A percentile compares a stretch with the other conserved stretches of the same genome.
phyloP scores from a whole-genome alignment of 2,113 vertebrate species.

The Syngnathus typhle region DNA sequence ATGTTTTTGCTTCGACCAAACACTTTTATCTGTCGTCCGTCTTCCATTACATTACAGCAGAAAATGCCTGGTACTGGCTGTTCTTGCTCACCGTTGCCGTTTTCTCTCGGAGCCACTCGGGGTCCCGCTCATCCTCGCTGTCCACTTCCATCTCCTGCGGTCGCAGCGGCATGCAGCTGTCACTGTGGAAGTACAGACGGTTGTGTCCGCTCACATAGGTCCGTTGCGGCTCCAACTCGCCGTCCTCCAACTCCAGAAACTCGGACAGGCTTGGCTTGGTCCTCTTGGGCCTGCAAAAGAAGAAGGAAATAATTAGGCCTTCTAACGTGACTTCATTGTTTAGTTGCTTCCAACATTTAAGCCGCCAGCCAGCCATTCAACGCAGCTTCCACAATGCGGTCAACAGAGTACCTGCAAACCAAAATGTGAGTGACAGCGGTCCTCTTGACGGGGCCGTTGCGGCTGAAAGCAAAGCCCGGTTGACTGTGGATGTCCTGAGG shows the following conservation, averaged over 20 bases:
- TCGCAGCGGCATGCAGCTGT: constrained; percentile 92
- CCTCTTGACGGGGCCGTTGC: constrained; percentile 95
- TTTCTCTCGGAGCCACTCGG: constrained; percentile 95
- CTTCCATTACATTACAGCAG: background rate
- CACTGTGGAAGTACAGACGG: constrained; percentile 96
- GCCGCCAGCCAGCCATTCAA: background rate
- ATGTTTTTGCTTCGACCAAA: too few relatives aligned
- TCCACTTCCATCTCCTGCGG: constrained; percentile 98
- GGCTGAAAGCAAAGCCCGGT: constrained; percentile 96
- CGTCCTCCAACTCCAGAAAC: constrained; percentile 94
- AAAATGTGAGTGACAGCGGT: constrained; percentile 95
- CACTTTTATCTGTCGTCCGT: background rate
- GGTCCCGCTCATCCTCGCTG: constrained; percentile 95
- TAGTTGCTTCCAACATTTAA: background rate
- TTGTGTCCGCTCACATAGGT: constrained; percentile 98
- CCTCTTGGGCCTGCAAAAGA: constrained; percentile 81
- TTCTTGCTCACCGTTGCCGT: constrained; percentile 82
- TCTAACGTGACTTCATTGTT: background rate
- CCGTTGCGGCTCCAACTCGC: constrained; percentile 92
- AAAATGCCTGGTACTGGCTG: background rate
- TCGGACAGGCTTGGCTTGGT: constrained; percentile 95
- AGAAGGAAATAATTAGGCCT: background rate
- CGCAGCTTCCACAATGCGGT: too few relatives aligned
- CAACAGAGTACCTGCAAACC: constrained; percentile 82
- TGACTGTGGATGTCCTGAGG: constrained; percentile 99